Conservation (phyloP, 2,113 vertebrate species). For the Naja naja region DNA sequence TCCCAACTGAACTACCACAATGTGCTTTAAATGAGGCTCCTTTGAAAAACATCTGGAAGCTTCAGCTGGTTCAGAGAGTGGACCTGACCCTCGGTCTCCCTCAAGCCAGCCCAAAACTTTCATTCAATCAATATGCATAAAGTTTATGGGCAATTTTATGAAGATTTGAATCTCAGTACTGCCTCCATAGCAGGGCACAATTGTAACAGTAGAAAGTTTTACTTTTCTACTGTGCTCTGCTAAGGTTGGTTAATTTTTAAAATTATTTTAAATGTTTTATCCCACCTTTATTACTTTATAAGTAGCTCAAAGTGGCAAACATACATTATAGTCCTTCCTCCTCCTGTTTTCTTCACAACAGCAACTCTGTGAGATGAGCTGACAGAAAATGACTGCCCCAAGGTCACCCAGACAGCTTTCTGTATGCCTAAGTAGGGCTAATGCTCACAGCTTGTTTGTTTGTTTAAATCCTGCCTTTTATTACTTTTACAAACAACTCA, state of each 20-base stretch:
- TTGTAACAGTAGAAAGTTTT: not conserved
- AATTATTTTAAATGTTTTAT: not conserved
- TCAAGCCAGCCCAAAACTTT: not conserved
- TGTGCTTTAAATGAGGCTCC: not conserved
- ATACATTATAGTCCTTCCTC: not conserved
- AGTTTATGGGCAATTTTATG: conserved; percentile 9
- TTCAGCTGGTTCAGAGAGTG: not conserved
- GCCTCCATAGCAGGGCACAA: not conserved
- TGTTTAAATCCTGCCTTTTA: not conserved
- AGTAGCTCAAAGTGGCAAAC: not conserved
- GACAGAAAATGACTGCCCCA: not conserved
- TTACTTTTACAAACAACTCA: not conserved
- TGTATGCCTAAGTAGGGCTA: not conserved
- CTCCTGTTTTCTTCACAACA: not conserved
- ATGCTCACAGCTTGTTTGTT: not conserved
- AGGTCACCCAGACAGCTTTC: not conserved
- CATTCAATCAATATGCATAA: not conserved
- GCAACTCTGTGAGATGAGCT: not conserved
- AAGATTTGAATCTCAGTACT: not conserved
- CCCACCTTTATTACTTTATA: not conserved
- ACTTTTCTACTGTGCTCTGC: not conserved
- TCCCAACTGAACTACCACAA: not conserved
- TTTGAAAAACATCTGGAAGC: not conserved
- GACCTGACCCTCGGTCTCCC: not conserved
- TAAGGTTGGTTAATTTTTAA: not conserved